A percentile compares a stretch with the other conserved stretches of the same genome.
Evolutionary conservation across 2,888 invertebrate genomes (phyloP).

Genomic region (Lycaena phlaeas): DNA sequence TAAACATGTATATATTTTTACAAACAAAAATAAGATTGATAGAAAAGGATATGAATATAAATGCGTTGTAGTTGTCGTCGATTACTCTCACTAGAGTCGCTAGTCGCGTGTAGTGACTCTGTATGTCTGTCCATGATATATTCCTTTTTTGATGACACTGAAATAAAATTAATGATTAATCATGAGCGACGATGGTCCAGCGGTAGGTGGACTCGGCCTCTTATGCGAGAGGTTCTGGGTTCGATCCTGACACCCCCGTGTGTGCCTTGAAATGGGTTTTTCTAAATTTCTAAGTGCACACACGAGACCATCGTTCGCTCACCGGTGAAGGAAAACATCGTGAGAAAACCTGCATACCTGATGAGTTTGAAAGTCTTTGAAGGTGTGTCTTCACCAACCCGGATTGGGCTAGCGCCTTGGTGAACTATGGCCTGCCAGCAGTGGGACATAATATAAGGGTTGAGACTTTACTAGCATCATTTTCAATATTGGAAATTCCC

Average conservation of each 20-base stretch:
- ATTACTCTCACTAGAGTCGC: conserved; percentile 64
- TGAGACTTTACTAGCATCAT: too few relatives aligned
- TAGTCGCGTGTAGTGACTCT: conserved; percentile 73
- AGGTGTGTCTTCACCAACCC: too few relatives aligned
- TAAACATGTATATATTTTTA: conserved; percentile 74
- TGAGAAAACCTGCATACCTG: too few relatives aligned
- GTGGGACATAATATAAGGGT: too few relatives aligned
- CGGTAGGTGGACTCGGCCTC: too few relatives aligned
- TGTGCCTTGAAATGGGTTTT: neutral
- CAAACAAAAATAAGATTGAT: conserved; percentile 77
- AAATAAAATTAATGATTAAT: conserved; percentile 3
- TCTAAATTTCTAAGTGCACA: neutral
- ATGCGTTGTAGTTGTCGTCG: conserved; percentile 68
- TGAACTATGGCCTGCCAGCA: too few relatives aligned
- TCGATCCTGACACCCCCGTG: too few relatives aligned
- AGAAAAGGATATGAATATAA: conserved; percentile 74
- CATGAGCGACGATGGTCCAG: too few relatives aligned
- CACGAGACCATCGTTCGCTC: neutral
- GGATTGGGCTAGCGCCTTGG: too few relatives aligned
- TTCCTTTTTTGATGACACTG: conserved; percentile 13
- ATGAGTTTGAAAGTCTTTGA: too few relatives aligned
- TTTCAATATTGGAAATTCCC: too few relatives aligned
- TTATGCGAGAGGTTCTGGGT: too few relatives aligned
- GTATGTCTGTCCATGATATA: conserved; percentile 66
- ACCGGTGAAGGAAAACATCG: neutral